phyloP scores from a whole-genome alignment of 2,888 invertebrate species.

The Argyresthia albistria region DNA sequence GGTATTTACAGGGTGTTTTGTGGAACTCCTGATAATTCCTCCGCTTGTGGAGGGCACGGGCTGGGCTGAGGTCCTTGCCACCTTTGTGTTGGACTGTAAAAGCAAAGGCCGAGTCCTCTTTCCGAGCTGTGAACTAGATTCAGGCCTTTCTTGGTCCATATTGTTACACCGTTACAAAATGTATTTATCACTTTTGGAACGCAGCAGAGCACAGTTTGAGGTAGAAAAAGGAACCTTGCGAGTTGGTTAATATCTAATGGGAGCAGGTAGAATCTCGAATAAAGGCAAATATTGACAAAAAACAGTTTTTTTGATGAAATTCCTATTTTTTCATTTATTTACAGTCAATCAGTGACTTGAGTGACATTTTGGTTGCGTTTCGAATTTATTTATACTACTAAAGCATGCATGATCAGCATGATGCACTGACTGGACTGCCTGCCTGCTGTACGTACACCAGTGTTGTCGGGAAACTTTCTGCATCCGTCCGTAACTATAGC shows the following conservation, averaged over 20 bases:
- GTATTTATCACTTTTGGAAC: not conserved
- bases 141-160: constrained; percentile 59
- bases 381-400: too few species aligned
- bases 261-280: too few species aligned
- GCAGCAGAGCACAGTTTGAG: not conserved
- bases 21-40: constrained; percentile 33
- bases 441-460: too few species aligned
- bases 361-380: not conserved
- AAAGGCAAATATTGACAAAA: too few species aligned
- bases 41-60: constrained; percentile 39
- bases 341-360: not conserved
- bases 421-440: too few species aligned
- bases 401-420: too few species aligned
- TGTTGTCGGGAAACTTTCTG: too few species aligned
- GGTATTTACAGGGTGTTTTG: constrained; percentile 31
- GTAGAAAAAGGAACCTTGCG: constrained; percentile 1
- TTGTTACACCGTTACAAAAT: constrained; percentile 14
- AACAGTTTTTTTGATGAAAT: too few species aligned
- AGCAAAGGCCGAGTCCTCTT: constrained; percentile 63
- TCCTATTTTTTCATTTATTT: not conserved
- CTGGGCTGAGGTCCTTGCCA: constrained; percentile 45
- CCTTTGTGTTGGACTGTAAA: constrained; percentile 51
- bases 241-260: not conserved
- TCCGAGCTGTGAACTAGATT: constrained; percentile 49
- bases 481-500: too few species aligned